Base-by-base conservation (phyloP, 2,888 invertebrate genomes). In the Dasysyrphus tricinctus region DNA sequence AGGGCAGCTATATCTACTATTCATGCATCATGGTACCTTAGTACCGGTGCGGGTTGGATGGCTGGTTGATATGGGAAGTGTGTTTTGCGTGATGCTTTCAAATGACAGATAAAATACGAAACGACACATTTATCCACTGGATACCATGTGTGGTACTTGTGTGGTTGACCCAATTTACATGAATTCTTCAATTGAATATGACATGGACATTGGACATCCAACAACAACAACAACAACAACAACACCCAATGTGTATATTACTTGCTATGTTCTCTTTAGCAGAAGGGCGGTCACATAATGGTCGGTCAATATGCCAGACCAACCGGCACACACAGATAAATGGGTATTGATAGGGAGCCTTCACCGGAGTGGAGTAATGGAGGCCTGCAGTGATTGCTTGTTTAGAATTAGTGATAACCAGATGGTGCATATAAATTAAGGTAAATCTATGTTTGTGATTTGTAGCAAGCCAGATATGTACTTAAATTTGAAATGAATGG, bases 161-260 rank as follows among this genome's bases (percentile, higher is more conserved):
- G 54, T 29, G 69, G 82, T 24, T 83, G 83, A 83, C 83, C 83
- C 70, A 74, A 70, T 83, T 79, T 70, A 70, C 73, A 57, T 69
- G 77, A 54, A 44, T 73, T 67, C 51, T 29, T 77, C 57, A 77
- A 82, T 67, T 77, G 67, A 74, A 80, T 80, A 74, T 75, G 78
- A 74, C 29, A 61, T 61, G 32, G 39, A 61, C 61, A 61, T 42
- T 59, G 57, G 11, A 57, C 49, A 67, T 34, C 49, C 11, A 47
- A 63, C 63, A 54, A 63, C 56, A 54, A 11, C 6, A 19, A 32
- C 24, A 24, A 24, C 24, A 24, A 24, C 11, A 47, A 63, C 63
- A 54, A 63, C 63, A 44, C 7, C 6, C 19, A 32, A 24, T 16
- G 65, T 54, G 19, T 44, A 54, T 49, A 19, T 65, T 75, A 61